phyloP scores from a whole-genome alignment of 2,888 invertebrate genomes.

The Cheilosia urbana region DNA sequence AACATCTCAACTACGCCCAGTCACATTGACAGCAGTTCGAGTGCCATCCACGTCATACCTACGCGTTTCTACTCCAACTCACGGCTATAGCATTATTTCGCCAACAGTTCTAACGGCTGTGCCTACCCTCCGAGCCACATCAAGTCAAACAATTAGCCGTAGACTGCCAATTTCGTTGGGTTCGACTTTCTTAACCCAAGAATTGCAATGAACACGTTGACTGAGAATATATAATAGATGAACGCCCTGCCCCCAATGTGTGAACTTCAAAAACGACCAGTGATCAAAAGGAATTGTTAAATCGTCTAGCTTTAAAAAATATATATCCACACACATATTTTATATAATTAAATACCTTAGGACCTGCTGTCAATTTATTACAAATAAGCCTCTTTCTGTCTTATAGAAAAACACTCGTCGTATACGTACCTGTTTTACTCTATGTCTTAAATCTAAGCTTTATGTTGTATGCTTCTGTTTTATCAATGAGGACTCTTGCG shows the following conservation, averaged over 20 bases:
- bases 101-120: slow-evolving; percentile 79
- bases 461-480: slow-evolving; percentile 46
- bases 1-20: slow-evolving; percentile 66
- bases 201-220: slow-evolving; percentile 31
- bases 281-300: slow-evolving; percentile 54
- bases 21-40: slow-evolving; percentile 76
- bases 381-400: slow-evolving; percentile 43
- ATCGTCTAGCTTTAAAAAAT: slow-evolving; percentile 34
- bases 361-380: slow-evolving; percentile 47
- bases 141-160: slow-evolving; percentile 75
- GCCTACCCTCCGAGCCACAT: slow-evolving; percentile 72
- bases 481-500: slow-evolving; percentile 25
- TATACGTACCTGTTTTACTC: slow-evolving; percentile 60
- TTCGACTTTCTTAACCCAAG: slow-evolving; percentile 78
- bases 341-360: slow-evolving; percentile 11
- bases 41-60: slow-evolving; percentile 81
- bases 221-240: neutral
- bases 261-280: slow-evolving; percentile 55
- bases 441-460: slow-evolving; percentile 58
- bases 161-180: slow-evolving; percentile 79
- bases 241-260: neutral
- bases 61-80: slow-evolving; percentile 79
- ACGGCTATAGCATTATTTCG: slow-evolving; percentile 81
- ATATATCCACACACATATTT: slow-evolving; percentile 2
- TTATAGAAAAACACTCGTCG: slow-evolving; percentile 21